phyloP scores from a whole-genome alignment of 2,797 vertebrate species.

The Heteromormyrus szaboi region DNA sequence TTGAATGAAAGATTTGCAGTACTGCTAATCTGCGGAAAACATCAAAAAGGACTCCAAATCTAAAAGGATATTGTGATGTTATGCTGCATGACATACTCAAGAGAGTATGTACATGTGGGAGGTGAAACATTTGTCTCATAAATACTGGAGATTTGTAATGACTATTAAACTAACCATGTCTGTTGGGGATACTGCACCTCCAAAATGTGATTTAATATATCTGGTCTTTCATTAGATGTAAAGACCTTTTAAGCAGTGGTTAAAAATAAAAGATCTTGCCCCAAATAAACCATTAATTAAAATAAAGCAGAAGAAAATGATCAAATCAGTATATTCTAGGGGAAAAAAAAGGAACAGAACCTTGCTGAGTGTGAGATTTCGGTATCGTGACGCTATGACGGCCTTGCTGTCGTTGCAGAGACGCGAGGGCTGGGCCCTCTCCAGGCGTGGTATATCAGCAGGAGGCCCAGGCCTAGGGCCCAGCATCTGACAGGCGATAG shows the following conservation, averaged over 20 bases:
- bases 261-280: not conserved
- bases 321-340: not conserved
- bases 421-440: constrained; percentile 52
- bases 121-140: not conserved
- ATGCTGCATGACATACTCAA: not conserved
- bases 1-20: not conserved
- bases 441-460: constrained; percentile 77
- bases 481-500: constrained; percentile 85
- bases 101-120: not conserved
- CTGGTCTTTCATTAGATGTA: not conserved
- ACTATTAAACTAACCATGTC: not conserved
- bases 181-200: not conserved
- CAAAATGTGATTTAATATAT: not conserved
- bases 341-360: not conserved
- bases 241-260: not conserved
- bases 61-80: not conserved
- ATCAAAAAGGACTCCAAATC: not conserved
- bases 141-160: not conserved
- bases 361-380: constrained; percentile 11
- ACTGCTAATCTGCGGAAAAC: not conserved
- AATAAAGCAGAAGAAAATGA: not conserved
- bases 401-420: constrained; percentile 47
- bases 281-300: not conserved
- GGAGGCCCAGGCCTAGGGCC: constrained; percentile 67
- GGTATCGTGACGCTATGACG: constrained; percentile 54